Evolutionary conservation across 2,797 vertebrate genomes (phyloP).

Genomic region (Alectoris magna): DNA sequence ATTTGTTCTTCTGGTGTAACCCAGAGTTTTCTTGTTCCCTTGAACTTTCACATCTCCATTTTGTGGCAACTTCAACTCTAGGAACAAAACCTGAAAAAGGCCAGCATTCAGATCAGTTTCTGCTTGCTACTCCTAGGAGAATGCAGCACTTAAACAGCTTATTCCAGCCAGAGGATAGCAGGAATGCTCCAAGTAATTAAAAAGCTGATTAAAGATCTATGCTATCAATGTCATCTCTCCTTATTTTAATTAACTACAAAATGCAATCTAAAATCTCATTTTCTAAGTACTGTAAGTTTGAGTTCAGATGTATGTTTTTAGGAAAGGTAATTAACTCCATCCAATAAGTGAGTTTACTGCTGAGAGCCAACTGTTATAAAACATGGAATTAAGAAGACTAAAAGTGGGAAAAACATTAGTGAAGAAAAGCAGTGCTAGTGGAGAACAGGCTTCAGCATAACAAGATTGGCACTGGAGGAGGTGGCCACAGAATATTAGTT

Average conservation of each 20-base stretch:
- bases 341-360: conserved; percentile 22
- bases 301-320: conserved; percentile 36
- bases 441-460: background rate
- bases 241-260: conserved; percentile 59
- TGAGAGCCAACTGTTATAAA: conserved; percentile 35
- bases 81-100: conserved; percentile 88
- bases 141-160: conserved; percentile 18
- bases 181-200: conserved; percentile 47
- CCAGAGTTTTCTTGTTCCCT: conserved; percentile 91
- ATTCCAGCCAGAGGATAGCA: conserved; percentile 9
- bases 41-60: conserved; percentile 85
- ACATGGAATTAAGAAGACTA: background rate
- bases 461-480: background rate
- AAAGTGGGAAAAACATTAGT: background rate
- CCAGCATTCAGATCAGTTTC: background rate
- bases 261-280: conserved; percentile 52
- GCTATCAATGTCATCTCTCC: conserved; percentile 25
- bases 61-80: conserved; percentile 93
- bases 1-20: conserved; percentile 86
- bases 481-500: background rate
- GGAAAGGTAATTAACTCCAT: conserved; percentile 61
- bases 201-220: conserved; percentile 54
- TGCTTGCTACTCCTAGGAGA: background rate
- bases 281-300: conserved; percentile 9
- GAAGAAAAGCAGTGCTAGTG: background rate